Evolutionary conservation across 2,888 invertebrate genomes (phyloP).

Genomic region (Pantelozetes paolii): DNA sequence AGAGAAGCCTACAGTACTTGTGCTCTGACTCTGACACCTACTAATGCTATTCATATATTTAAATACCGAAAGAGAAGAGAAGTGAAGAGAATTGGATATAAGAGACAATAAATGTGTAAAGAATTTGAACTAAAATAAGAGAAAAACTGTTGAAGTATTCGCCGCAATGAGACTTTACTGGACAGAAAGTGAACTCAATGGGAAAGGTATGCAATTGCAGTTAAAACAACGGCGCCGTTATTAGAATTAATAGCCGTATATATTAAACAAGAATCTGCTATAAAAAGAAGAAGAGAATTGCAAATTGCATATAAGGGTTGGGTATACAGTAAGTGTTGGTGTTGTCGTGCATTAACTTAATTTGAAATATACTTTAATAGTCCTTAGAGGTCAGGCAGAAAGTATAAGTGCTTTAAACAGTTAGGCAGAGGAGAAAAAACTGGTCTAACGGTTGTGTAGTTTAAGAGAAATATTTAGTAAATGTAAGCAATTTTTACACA

Average conservation of each 20-base stretch:
- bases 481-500: slow-evolving; percentile 28
- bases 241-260: slow-evolving; percentile 32
- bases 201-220: slow-evolving; percentile 6
- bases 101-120: neutral
- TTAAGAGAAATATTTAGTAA: neutral
- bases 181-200: slow-evolving; percentile 4
- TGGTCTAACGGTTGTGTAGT: neutral
- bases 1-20: neutral
- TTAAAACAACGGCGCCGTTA: neutral
- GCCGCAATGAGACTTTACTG: slow-evolving; percentile 5
- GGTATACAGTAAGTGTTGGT: no score
- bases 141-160: neutral
- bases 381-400: slow-evolving; percentile 24
- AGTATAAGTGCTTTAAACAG: neutral
- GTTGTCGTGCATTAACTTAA: slow-evolving; percentile 36
- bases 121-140: neutral
- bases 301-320: slow-evolving; percentile 13
- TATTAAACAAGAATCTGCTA: slow-evolving; percentile 13
- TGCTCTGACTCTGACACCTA: neutral
- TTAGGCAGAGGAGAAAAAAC: neutral
- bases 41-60: slow-evolving; percentile 27
- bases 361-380: slow-evolving; percentile 35
- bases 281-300: neutral
- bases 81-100: neutral
- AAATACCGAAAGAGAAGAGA: neutral